phyloP scores from a whole-genome alignment of 2,113 vertebrate species.

The Camelus dromedarius region DNA sequence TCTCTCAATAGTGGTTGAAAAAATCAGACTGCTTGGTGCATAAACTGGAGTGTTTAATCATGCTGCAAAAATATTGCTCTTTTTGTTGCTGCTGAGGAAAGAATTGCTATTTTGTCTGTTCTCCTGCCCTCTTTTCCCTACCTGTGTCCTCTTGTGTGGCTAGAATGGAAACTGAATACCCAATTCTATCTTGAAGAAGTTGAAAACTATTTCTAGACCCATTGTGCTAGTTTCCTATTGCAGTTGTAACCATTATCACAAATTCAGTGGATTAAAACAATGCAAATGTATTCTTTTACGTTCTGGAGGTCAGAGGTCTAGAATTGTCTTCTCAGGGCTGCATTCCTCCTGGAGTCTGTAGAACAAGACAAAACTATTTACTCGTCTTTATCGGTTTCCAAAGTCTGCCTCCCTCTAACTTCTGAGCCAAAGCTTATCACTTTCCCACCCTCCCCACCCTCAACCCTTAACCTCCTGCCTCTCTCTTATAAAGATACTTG shows the following conservation, averaged over 20 bases:
- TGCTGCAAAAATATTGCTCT: neutral
- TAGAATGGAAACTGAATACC: neutral
- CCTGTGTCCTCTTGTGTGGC: too few relatives aligned
- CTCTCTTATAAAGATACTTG: neutral
- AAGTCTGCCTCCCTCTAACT: neutral
- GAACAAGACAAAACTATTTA: neutral
- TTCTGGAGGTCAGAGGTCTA: neutral
- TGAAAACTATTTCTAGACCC: neutral
- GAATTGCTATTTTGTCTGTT: neutral
- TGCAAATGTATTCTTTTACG: neutral
- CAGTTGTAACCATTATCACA: neutral
- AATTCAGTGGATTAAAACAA: neutral
- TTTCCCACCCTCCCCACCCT: neutral
- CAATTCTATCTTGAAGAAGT: neutral
- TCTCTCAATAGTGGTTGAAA: neutral
- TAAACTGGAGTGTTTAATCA: neutral
- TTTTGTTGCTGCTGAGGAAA: neutral
- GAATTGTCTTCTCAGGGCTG: neutral
- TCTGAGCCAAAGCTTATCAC: neutral
- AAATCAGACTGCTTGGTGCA: neutral
- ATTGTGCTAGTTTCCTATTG: neutral
- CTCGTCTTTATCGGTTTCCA: neutral
- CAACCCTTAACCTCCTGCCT: neutral
- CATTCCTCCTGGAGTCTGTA: neutral
- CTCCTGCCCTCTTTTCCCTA: neutral